These are phyloP conservation scores for Tetragnatha versicolor DNA, from an alignment of 1,140 invertebrate species.

Conservation along the genomic window DNA sequence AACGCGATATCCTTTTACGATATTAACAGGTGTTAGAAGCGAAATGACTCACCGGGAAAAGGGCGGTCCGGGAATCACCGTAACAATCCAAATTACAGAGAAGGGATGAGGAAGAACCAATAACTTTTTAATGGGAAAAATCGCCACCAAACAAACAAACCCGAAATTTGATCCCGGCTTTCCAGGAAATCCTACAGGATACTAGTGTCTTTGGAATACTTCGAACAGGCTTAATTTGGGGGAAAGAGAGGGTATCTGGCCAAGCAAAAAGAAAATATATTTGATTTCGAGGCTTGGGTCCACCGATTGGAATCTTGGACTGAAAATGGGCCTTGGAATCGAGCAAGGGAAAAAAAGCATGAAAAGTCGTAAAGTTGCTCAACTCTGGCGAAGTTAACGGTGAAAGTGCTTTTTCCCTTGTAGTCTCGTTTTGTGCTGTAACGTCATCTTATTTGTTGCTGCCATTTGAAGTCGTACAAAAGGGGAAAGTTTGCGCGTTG, in stretches of 20 bases:
- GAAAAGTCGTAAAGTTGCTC: slow-evolving; percentile 44
- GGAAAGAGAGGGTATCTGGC: not conserved
- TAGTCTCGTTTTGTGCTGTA: slow-evolving; percentile 1
- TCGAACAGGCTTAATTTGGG: slow-evolving; percentile 42
- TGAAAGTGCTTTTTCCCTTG: slow-evolving; percentile 6
- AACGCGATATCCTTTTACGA: no score
- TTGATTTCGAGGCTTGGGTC: slow-evolving; percentile 32
- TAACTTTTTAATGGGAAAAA: slow-evolving; percentile 45
- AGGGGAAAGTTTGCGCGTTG: slow-evolving; percentile 30
- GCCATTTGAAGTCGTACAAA: slow-evolving; percentile 35
- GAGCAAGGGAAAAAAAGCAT: slow-evolving; percentile 12
- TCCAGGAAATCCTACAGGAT: slow-evolving; percentile 21
- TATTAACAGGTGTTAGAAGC: slow-evolving; percentile 35
- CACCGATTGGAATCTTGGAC: slow-evolving; percentile 45
- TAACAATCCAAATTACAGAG: slow-evolving; percentile 37
- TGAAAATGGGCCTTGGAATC: slow-evolving; percentile 41
- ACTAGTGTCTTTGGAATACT: slow-evolving; percentile 19
- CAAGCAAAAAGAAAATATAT: slow-evolving; percentile 33
- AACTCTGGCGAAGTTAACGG: slow-evolving; percentile 41
- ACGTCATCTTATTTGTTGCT: slow-evolving; percentile 41
- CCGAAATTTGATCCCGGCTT: slow-evolving; percentile 42
- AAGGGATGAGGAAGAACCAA: slow-evolving; percentile 36
- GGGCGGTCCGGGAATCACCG: not conserved
- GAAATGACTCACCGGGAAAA: not conserved
- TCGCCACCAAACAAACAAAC: slow-evolving; percentile 21